phyloP scores from a whole-genome alignment of 2,797 vertebrate genomes.

The Spinus olivaceus region DNA sequence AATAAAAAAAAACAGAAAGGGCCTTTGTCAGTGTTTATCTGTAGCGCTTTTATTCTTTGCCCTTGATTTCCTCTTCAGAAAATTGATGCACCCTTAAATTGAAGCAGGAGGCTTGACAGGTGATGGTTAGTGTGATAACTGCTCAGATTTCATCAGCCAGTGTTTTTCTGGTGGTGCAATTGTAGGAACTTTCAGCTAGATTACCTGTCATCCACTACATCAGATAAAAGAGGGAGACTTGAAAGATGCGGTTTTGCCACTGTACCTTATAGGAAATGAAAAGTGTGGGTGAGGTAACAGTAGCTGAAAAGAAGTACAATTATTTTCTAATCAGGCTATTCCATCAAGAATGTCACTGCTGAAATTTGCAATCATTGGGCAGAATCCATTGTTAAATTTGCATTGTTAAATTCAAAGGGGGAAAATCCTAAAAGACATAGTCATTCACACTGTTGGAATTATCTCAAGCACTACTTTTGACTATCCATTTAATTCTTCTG shows the following conservation, averaged over 20 bases:
- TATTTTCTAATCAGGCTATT: slow-evolving; percentile 78
- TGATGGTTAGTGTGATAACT: slow-evolving; percentile 99
- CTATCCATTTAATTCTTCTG: slow-evolving; percentile 31
- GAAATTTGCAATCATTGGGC: slow-evolving; percentile 61
- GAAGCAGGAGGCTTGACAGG: slow-evolving; percentile 98
- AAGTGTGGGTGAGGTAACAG: slow-evolving; percentile 81
- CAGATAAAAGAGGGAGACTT: slow-evolving; percentile 89
- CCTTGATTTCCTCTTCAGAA: slow-evolving; percentile 99
- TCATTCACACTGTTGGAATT: slow-evolving; percentile 27
- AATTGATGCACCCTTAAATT: slow-evolving; percentile 99
- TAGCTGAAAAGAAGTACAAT: slow-evolving; percentile 67
- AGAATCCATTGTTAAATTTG: slow-evolving; percentile 69
- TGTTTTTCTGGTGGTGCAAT: slow-evolving; percentile 91
- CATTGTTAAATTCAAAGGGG: slow-evolving; percentile 60
- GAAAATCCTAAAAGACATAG: slow-evolving; percentile 28
- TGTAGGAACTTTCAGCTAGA: slow-evolving; percentile 99
- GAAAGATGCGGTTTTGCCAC: slow-evolving; percentile 89
- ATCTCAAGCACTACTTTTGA: slow-evolving; percentile 16
- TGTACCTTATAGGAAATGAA: slow-evolving; percentile 84
- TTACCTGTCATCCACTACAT: slow-evolving; percentile 97
- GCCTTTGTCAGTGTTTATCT: slow-evolving; percentile 99
- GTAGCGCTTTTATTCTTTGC: slow-evolving; percentile 96
- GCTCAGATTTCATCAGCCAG: slow-evolving; percentile 98
- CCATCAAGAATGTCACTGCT: slow-evolving; percentile 65
- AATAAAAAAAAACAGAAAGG: slow-evolving; percentile 92